phyloP scores from a whole-genome alignment of 2,888 invertebrate genomes.

The Acanthacorydalis orientalis region DNA sequence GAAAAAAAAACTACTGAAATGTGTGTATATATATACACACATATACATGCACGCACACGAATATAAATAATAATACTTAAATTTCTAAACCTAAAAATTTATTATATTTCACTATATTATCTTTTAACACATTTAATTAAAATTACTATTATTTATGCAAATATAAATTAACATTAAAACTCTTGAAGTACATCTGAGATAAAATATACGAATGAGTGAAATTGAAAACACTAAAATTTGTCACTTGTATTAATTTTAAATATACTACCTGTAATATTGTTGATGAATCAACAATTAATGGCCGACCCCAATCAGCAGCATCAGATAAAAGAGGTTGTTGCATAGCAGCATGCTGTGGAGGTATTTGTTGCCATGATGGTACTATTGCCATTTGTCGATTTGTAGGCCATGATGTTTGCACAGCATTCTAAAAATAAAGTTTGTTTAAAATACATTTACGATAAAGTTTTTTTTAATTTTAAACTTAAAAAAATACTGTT shows the following conservation, averaged over 20 bases:
- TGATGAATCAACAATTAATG: conserved; percentile 59
- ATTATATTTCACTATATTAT: too few relatives aligned
- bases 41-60: too few relatives aligned
- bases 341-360: conserved; percentile 39
- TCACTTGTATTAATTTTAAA: conserved; percentile 2
- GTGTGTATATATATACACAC: too few relatives aligned
- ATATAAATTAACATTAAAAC: too few relatives aligned
- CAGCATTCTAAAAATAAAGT: conserved; percentile 31
- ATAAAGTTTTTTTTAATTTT: neutral
- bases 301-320: conserved; percentile 53
- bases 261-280: conserved; percentile 45
- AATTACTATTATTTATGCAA: too few relatives aligned
- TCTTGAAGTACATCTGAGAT: too few relatives aligned
- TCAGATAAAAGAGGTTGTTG: conserved; percentile 43
- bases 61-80: too few relatives aligned
- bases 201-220: too few relatives aligned
- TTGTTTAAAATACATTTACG: neutral
- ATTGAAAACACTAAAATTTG: too few relatives aligned
- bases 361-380: conserved; percentile 70
- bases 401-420: conserved; percentile 52
- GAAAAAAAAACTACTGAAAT: too few relatives aligned
- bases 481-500: neutral
- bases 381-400: conserved; percentile 68
- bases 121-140: too few relatives aligned
- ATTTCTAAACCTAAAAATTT: too few relatives aligned